Evolutionary conservation across 1,140 invertebrate species (phyloP).

Genomic region (Bicyclus anynana): DNA sequence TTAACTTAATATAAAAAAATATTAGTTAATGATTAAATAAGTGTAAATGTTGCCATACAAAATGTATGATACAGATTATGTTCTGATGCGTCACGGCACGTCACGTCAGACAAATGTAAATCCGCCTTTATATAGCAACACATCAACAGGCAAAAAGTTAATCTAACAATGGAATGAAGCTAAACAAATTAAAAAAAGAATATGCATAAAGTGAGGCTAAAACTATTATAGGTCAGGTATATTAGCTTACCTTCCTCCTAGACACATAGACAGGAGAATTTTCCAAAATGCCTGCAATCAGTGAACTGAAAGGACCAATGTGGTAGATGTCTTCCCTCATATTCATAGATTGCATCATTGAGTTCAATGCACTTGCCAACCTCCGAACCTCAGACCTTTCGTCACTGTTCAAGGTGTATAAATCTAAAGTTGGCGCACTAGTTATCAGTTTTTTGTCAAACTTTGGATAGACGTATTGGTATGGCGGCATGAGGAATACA

Average conservation of each 20-base stretch:
- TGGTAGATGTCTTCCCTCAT: slow-evolving; percentile 82
- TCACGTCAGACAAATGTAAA: too few relatives aligned
- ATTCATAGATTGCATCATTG: slow-evolving; percentile 79
- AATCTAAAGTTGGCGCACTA: slow-evolving; percentile 62
- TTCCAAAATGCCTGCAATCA: slow-evolving; percentile 80
- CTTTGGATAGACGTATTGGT: slow-evolving; percentile 79
- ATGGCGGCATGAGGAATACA: slow-evolving; percentile 82
- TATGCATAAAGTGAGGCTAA: too few relatives aligned
- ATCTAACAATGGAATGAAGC: too few relatives aligned
- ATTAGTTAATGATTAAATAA: too few relatives aligned
- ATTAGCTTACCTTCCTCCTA: slow-evolving; percentile 75
- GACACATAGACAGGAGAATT: slow-evolving; percentile 72
- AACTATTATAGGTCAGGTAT: background rate
- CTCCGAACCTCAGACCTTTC: slow-evolving; percentile 58
- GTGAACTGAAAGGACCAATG: slow-evolving; percentile 80
- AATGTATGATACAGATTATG: too few relatives aligned
- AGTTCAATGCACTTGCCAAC: slow-evolving; percentile 78
- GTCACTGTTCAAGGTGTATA: slow-evolving; percentile 56
- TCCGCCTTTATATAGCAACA: too few relatives aligned
- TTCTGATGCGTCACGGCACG: too few relatives aligned
- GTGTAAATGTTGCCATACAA: too few relatives aligned
- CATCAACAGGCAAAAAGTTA: too few relatives aligned
- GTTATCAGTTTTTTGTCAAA: slow-evolving; percentile 68
- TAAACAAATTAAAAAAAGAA: too few relatives aligned
- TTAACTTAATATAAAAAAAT: too few relatives aligned